Conservation (phyloP, 2,113 vertebrate genomes). For the Columbina picui region DNA sequence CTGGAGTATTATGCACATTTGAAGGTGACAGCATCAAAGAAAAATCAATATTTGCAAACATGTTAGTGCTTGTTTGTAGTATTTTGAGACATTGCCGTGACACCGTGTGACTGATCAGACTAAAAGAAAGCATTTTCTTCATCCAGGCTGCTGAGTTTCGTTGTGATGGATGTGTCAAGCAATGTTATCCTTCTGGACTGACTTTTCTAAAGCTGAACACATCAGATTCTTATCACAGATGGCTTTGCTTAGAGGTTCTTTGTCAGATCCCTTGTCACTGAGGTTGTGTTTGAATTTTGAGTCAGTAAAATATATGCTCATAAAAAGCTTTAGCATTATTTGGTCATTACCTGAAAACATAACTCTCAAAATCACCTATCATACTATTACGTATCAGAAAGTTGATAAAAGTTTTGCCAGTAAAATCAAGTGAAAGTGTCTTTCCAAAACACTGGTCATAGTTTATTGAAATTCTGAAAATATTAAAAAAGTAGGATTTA, state of each 20-base stretch:
- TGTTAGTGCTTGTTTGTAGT: not conserved
- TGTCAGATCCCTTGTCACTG: slow-evolving; percentile 10
- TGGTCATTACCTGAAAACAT: not conserved
- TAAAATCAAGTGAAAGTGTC: not conserved
- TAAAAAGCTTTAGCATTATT: not conserved
- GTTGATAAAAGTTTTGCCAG: not conserved
- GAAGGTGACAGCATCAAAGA: not conserved
- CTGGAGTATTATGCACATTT: not conserved
- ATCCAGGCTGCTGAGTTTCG: not conserved
- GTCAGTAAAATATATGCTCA: not conserved
- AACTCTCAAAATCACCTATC: not conserved
- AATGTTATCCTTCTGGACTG: slow-evolving; percentile 9
- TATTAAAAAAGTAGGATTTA: not conserved
- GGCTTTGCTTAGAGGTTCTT: slow-evolving; percentile 33
- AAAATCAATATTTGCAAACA: not conserved
- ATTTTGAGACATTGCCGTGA: not conserved
- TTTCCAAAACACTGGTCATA: not conserved
- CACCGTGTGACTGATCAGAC: not conserved
- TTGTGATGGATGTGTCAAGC: not conserved
- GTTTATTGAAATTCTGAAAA: not conserved
- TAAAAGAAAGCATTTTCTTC: not conserved
- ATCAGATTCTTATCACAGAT: slow-evolving; percentile 34
- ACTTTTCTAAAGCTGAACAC: slow-evolving; percentile 29
- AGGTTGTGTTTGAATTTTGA: slow-evolving; percentile 11
- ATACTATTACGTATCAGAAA: not conserved